Percentiles rank a stretch among this genome's conserved stretches.
Evolutionary conservation across 2,888 invertebrate genomes (phyloP).

Genomic region (Hymenopus coronatus): DNA sequence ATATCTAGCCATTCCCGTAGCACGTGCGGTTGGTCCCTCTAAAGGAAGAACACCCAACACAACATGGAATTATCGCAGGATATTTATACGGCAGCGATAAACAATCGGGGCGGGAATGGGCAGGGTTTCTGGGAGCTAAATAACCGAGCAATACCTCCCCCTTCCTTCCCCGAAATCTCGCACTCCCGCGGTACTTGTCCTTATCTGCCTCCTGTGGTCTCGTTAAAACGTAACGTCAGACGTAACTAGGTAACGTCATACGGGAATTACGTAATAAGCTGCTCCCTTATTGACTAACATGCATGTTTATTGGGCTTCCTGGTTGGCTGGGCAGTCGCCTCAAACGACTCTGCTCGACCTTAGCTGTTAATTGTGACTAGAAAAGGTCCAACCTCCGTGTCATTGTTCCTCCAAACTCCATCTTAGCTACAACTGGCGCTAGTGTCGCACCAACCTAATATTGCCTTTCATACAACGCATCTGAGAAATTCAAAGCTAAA

Average conservation of each 20-base stretch:
- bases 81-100: slow-evolving; percentile 6
- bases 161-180: neutral
- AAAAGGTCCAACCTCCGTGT: neutral
- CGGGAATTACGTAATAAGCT: slow-evolving; percentile 1
- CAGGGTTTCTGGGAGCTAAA: slow-evolving; percentile 3
- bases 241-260: neutral
- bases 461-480: no score
- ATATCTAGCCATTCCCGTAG: neutral
- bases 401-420: neutral
- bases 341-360: neutral
- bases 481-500: no score
- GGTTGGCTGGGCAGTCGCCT: neutral
- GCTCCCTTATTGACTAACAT: neutral
- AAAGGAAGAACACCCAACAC: neutral
- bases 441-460: no score
- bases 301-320: neutral
- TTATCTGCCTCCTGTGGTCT: slow-evolving; percentile 2
- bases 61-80: slow-evolving; percentile 13
- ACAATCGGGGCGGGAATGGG: neutral
- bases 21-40: neutral
- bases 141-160: slow-evolving; percentile 5
- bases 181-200: neutral
- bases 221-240: slow-evolving; percentile 3
- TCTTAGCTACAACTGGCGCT: no score
- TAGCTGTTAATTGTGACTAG: neutral